Conservation (phyloP, 2,113 vertebrate genomes). For the Ptilorrhoa leucosticta region DNA sequence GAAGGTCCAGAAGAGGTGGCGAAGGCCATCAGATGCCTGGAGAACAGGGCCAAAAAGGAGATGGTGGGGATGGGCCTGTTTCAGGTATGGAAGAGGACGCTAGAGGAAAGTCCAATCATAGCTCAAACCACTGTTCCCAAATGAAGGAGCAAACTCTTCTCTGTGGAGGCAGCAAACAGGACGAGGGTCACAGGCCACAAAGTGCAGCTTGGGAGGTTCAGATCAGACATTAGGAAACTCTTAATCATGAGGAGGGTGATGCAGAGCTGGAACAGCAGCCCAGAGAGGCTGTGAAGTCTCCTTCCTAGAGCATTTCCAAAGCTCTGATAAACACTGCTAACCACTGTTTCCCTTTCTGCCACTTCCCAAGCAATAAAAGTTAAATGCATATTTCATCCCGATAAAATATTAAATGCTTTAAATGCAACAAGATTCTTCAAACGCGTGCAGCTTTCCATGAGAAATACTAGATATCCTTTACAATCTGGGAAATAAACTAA, state of each 20-base stretch:
- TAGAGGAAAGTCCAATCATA: neutral
- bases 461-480: neutral
- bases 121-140: neutral
- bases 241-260: neutral
- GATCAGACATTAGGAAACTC: neutral
- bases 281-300: neutral
- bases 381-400: neutral
- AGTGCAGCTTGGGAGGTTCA: neutral
- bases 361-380: neutral
- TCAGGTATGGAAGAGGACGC: neutral
- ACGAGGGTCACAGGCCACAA: neutral
- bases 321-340: neutral
- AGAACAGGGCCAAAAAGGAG: neutral
- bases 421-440: neutral
- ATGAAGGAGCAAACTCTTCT: neutral
- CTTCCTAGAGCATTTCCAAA: neutral
- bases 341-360: neutral
- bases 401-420: neutral
- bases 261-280: neutral
- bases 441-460: neutral
- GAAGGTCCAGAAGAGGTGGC: neutral
- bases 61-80: neutral
- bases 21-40: neutral
- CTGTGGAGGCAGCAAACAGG: neutral
- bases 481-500: neutral